Base-by-base conservation (phyloP, 2,797 vertebrate genomes). In the Emydoidea blandingii region DNA sequence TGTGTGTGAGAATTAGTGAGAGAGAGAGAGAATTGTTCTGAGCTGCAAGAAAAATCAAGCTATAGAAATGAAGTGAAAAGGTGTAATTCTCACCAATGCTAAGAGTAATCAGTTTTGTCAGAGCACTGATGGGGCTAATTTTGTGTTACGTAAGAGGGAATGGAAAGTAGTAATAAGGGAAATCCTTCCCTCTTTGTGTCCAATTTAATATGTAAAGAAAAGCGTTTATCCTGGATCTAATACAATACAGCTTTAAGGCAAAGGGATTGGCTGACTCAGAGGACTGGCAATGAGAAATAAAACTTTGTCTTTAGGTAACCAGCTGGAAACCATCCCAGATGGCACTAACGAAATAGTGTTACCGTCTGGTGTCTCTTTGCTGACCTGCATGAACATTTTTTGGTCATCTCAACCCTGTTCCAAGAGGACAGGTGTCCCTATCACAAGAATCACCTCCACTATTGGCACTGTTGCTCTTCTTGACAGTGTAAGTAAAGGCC, bases 71-170 rank as follows among this genome's bases (percentile, higher is more conserved):
- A 89, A 81, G 31, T 56, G 34, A 91, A 83, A 95, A 54, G 9
- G 11, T 87, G 25, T 85, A 79, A 96, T 95, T 90, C 12, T 83
- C 49, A 81, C 83, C 2, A 65, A 89, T 85, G 65, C 11, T 31
- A 79, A 83, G 86, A 85, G 53, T 80, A 85, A 84, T 84, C 68
- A 79, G 5, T 50, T 93, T 96, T 78, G 4, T 83, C 93, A 54
- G 95, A 56, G 79, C 47, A 21, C 25, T 68, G 12, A 65, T 79
- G 54, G 72, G 49, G 78, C 54, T 88, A 94, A 94, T 87, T 88
- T 88, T 92, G 37, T 83, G 25, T 95, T 93, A 91, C 83, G 44
- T 79, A 90, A 88, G 87, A 87, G 34, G 88, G 83, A 16, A 57
- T 74, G n/a, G 49, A 25, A 74, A 94, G 53, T n/a, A 52, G 29